Evolutionary conservation across 2,113 vertebrate genomes (phyloP).

Genomic region (Leptosomus discolor): DNA sequence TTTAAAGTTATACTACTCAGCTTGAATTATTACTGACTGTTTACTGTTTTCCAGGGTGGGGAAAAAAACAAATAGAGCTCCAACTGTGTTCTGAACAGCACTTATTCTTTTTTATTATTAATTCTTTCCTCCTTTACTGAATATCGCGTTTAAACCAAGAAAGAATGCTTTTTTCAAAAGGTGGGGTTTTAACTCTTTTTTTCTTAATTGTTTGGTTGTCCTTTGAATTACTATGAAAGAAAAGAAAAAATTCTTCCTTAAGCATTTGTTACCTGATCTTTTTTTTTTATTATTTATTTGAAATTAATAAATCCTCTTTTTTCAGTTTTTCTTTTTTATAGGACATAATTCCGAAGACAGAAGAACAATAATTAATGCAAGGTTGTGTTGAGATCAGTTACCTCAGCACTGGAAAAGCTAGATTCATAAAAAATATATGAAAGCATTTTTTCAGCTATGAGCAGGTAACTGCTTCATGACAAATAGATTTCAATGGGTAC

Average conservation of each 20-base stretch:
- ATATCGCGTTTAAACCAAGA: background rate
- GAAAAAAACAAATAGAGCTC: background rate
- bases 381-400: background rate
- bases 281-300: too few relatives aligned
- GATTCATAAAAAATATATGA: slow-evolving; percentile 47
- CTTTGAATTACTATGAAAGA: background rate
- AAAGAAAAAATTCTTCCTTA: background rate
- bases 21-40: background rate
- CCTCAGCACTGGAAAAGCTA: background rate
- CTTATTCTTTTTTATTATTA: background rate
- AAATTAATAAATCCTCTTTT: background rate
- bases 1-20: background rate
- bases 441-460: slow-evolving; percentile 9
- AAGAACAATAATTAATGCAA: slow-evolving; percentile 32
- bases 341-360: background rate
- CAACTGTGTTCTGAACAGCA: background rate
- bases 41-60: background rate
- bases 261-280: fast-evolving
- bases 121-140: background rate
- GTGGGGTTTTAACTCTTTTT: fast-evolving
- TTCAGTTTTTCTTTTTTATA: background rate
- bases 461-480: slow-evolving; percentile 33
- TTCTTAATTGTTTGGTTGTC: background rate
- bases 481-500: slow-evolving; percentile 22
- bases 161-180: background rate